A percentile compares a stretch with the other conserved stretches of the same genome.
Conservation (phyloP, 2,797 vertebrate genomes). For the Tenualosa thibaudeaui region DNA sequence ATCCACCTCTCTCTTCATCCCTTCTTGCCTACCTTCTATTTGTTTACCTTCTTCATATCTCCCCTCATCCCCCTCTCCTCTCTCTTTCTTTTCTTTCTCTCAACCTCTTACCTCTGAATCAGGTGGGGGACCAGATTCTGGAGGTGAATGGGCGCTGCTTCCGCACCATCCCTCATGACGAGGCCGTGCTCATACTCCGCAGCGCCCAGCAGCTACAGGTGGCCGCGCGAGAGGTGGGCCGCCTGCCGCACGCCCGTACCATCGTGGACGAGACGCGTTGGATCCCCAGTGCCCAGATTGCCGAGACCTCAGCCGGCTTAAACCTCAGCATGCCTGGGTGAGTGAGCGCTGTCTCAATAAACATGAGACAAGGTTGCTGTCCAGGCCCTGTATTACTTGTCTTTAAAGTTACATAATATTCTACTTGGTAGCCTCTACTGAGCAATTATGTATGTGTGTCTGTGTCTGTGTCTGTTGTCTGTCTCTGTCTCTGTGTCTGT, state of each 20-base stretch:
- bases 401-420: too few species aligned
- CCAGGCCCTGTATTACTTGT: too few species aligned
- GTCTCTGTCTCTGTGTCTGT: not conserved
- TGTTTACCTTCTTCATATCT: not conserved
- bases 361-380: too few species aligned
- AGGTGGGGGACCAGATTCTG: slow-evolving; percentile 96
- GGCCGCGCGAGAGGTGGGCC: slow-evolving; percentile 87
- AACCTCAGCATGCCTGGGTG: not conserved
- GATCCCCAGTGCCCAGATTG: slow-evolving; percentile 79
- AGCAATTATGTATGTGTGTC: too few species aligned
- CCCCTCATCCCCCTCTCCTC: not conserved
- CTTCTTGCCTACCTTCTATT: not conserved
- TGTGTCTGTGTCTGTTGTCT: too few species aligned
- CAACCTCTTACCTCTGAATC: not conserved
- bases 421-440: too few species aligned
- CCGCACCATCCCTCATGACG: slow-evolving; percentile 85
- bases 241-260: slow-evolving; percentile 88
- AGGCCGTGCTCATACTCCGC: slow-evolving; percentile 89
- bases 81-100: not conserved
- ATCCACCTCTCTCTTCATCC: too few species aligned
- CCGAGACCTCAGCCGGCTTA: slow-evolving; percentile 60
- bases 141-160: slow-evolving; percentile 89
- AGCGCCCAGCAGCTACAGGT: slow-evolving; percentile 84
- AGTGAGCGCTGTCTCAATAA: not conserved
- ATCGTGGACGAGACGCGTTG: slow-evolving; percentile 88